phyloP scores from a whole-genome alignment of 2,888 invertebrate genomes.

The Petrolisthes manimaculis region DNA sequence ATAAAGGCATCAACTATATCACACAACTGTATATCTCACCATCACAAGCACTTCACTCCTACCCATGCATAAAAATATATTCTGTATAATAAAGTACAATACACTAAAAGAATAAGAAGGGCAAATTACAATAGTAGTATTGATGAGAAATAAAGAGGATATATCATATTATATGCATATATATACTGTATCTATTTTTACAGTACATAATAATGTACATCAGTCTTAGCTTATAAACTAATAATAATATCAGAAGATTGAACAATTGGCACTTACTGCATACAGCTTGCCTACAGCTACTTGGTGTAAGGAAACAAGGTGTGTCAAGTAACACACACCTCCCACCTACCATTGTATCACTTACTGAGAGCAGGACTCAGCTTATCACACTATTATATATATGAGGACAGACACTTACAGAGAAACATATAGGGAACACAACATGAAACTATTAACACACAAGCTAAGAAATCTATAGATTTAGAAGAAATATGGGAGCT shows the following conservation, averaged over 20 bases:
- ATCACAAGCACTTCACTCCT: slow-evolving; percentile 54
- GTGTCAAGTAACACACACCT: too few species aligned
- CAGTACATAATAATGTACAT: slow-evolving; percentile 20
- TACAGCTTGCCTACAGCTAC: neutral
- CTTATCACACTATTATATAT: too few species aligned
- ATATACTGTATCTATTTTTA: slow-evolving; percentile 17
- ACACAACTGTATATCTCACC: slow-evolving; percentile 36
- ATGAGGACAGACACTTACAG: too few species aligned
- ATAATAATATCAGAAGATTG: slow-evolving; percentile 12
- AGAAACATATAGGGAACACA: too few species aligned
- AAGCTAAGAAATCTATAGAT: too few species aligned
- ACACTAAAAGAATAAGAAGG: slow-evolving; percentile 9
- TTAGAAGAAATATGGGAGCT: too few species aligned
- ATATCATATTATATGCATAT: neutral
- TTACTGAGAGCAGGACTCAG: too few species aligned
- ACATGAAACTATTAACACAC: too few species aligned
- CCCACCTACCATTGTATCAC: too few species aligned
- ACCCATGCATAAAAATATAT: slow-evolving; percentile 55
- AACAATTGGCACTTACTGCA: slow-evolving; percentile 6
- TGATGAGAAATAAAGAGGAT: neutral
- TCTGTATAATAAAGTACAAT: slow-evolving; percentile 36
- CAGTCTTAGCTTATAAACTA: neutral
- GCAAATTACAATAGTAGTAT: slow-evolving; percentile 29
- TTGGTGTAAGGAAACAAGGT: too few species aligned
- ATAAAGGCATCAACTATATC: slow-evolving; percentile 38